These are phyloP conservation scores for Temnothorax longispinosus DNA, from an alignment of 1,140 invertebrate species.

Conservation along the genomic window DNA sequence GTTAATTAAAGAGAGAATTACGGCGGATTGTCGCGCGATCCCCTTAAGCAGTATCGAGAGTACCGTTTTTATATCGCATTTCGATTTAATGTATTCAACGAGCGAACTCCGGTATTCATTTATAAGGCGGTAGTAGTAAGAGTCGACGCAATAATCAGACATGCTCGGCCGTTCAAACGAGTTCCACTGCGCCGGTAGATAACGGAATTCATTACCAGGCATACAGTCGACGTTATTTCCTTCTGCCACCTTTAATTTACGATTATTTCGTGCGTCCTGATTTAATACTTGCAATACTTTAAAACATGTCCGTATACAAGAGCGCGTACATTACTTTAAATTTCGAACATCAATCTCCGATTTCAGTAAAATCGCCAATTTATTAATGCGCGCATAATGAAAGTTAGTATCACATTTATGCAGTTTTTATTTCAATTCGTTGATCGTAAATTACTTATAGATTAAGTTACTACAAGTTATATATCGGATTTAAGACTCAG, in stretches of 20 bases:
- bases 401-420: constrained; percentile 17
- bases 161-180: constrained; percentile 48
- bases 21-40: constrained; percentile 37
- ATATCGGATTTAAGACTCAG: not conserved
- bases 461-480: not conserved
- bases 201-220: constrained; percentile 55
- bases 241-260: constrained; percentile 52
- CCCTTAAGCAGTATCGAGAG: constrained; percentile 39
- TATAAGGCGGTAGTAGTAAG: constrained; percentile 51
- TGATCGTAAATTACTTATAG: not conserved
- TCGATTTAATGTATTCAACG: constrained; percentile 59
- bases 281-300: constrained; percentile 44
- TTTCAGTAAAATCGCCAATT: constrained; percentile 15
- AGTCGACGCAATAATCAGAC: constrained; percentile 60
- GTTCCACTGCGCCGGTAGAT: constrained; percentile 53
- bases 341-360: not conserved
- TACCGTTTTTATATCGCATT: constrained; percentile 42
- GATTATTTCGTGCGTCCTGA: constrained; percentile 46
- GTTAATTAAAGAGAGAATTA: constrained; percentile 47
- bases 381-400: not conserved
- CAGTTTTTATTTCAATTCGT: not conserved
- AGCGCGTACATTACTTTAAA: constrained; percentile 23
- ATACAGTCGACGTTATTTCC: constrained; percentile 50
- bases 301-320: constrained; percentile 7
- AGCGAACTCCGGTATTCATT: constrained; percentile 33